Percentiles rank a stretch among this genome's conserved stretches.
These are phyloP conservation scores for Hypercompe scribonia DNA, from an alignment of 2,888 invertebrate genomes.

Conservation along the genomic window DNA sequence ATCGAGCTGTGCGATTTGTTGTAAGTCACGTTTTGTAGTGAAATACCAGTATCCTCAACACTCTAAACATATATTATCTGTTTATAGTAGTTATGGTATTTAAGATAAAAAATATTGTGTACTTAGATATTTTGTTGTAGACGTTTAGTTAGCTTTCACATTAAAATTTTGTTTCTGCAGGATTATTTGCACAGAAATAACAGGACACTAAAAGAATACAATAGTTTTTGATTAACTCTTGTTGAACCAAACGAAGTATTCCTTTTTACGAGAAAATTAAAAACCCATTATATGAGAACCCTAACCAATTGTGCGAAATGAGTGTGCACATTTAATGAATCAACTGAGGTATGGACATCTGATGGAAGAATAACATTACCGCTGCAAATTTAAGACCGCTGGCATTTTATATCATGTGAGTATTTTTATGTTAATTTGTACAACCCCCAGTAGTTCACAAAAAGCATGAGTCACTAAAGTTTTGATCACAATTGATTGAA, in stretches of 20 bases:
- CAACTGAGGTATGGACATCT: slow-evolving; percentile 65
- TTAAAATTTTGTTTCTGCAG: slow-evolving; percentile 53
- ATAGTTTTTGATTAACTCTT: slow-evolving; percentile 63
- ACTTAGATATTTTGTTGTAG: slow-evolving; percentile 35
- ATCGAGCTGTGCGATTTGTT: slow-evolving; percentile 53
- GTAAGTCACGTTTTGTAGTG: slow-evolving; percentile 53
- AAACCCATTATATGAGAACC: slow-evolving; percentile 65
- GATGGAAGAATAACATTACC: slow-evolving; percentile 56
- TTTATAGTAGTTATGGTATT: slow-evolving; percentile 44
- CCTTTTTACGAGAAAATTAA: slow-evolving; percentile 65
- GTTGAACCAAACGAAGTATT: slow-evolving; percentile 63
- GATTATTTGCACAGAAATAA: slow-evolving; percentile 52
- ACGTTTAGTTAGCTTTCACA: slow-evolving; percentile 47
- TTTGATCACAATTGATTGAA: slow-evolving; percentile 16
- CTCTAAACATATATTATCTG: slow-evolving; percentile 37
- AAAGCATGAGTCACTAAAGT: slow-evolving; percentile 39
- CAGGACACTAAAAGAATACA: slow-evolving; percentile 48
- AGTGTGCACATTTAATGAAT: slow-evolving; percentile 72
- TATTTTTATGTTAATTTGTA: slow-evolving; percentile 33
- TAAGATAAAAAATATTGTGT: slow-evolving; percentile 47
- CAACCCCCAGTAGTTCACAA: slow-evolving; percentile 33
- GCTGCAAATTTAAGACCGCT: slow-evolving; percentile 29
- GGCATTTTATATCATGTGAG: slow-evolving; percentile 52
- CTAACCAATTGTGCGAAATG: slow-evolving; percentile 71
- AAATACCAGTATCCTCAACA: slow-evolving; percentile 42